These are phyloP conservation scores for Melanotaenia trifasciata DNA, from an alignment of 2,797 vertebrate genomes.

Conservation along the genomic window DNA sequence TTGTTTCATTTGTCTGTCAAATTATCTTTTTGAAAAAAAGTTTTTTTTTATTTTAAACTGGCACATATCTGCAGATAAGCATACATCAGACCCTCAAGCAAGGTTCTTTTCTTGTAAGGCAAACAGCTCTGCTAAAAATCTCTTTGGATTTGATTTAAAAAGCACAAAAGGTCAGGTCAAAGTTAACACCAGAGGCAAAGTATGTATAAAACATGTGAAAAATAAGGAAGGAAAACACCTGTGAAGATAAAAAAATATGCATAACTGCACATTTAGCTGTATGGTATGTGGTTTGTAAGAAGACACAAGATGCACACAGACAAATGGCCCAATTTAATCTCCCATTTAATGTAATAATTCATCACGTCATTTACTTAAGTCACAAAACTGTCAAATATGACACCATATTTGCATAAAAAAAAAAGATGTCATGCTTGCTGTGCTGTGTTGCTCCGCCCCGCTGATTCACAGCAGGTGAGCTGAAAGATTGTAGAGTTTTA, in stretches of 20 bases:
- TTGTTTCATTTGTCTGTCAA: conserved; percentile 72
- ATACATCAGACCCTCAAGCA: not conserved
- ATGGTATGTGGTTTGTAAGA: not conserved
- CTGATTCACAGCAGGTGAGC: conserved; percentile 46
- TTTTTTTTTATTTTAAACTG: conserved; percentile 28
- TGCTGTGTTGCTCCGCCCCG: conserved; percentile 25
- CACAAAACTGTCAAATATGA: not conserved
- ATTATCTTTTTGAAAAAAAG: not conserved
- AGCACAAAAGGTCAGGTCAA: conserved; percentile 6
- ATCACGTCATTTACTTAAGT: conserved; percentile 13
- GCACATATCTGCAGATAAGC: conserved; percentile 18
- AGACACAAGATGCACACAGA: not conserved
- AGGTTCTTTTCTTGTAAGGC: not conserved
- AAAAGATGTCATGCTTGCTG: conserved; percentile 26
- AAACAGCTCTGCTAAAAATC: conserved; percentile 26
- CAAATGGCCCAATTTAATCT: conserved; percentile 22
- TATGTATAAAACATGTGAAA: not conserved
- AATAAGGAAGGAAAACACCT: conserved; percentile 10
- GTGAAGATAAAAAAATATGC: conserved; percentile 9
- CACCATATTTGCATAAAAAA: not conserved
- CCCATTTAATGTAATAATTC: conserved; percentile 14
- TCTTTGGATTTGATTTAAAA: conserved; percentile 22
- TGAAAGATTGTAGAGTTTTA: conserved; percentile 55
- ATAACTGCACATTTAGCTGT: conserved; percentile 12
- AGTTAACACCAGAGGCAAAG: not conserved